A percentile compares a stretch with the other conserved stretches of the same genome.
Conservation (phyloP, 1,140 invertebrate species). For the Anastrepha obliqua region DNA sequence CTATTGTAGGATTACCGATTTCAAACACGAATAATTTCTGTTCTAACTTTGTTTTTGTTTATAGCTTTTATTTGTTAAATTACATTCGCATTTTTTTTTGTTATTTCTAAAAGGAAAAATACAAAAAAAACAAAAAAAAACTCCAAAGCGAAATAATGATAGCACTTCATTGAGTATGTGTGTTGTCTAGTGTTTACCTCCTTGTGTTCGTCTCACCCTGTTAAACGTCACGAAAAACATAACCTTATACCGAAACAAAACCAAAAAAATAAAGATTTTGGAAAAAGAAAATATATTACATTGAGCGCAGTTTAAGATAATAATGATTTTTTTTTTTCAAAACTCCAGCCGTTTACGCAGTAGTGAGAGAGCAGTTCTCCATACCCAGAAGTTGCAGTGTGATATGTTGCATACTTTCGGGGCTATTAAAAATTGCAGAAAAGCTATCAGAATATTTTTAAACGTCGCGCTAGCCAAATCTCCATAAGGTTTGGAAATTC, state of each 20-base stretch:
- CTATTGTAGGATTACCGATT: conserved; percentile 61
- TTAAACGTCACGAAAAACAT: conserved; percentile 52
- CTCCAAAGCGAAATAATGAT: conserved; percentile 73
- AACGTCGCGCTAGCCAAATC: no score
- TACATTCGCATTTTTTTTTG: conserved; percentile 56
- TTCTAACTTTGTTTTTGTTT: conserved; percentile 57
- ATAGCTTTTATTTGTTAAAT: conserved; percentile 59
- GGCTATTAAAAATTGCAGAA: no score
- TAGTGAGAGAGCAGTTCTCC: no score
- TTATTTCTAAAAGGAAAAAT: conserved; percentile 59
- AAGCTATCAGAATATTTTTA: no score
- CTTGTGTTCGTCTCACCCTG: conserved; percentile 82
- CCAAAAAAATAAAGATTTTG: neutral
- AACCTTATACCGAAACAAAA: conserved; percentile 35
- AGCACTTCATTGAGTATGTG: conserved; percentile 77
- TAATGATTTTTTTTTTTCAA: neutral
- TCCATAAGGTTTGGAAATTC: no score
- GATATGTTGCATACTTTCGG: no score
- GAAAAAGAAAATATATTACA: neutral
- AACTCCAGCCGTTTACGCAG: no score
- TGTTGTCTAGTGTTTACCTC: conserved; percentile 83
- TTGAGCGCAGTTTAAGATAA: neutral
- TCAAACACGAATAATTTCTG: conserved; percentile 56
- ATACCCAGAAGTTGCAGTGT: no score
- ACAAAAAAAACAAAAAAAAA: conserved; percentile 55